phyloP scores from a whole-genome alignment of 2,797 vertebrate species.

The Eidolon dupreanum region DNA sequence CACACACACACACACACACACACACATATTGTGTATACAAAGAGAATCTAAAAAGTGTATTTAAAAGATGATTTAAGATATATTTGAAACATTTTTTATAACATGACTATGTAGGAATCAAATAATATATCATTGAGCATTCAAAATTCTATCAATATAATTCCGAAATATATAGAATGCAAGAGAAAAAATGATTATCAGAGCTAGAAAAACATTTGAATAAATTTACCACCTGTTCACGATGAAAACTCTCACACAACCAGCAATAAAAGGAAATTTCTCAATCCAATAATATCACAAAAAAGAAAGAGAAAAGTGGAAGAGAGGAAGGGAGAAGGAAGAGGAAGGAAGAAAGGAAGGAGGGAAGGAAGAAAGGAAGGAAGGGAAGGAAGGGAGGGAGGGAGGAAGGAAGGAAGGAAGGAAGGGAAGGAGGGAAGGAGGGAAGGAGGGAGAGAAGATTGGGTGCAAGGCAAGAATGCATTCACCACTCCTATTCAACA shows the following conservation, averaged over 20 bases:
- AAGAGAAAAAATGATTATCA: not conserved
- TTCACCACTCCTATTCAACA: not conserved
- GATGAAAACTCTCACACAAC: not conserved
- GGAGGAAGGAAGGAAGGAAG: not conserved
- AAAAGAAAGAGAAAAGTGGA: not conserved
- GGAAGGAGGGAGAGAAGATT: too few species aligned
- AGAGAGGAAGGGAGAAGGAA: too few species aligned
- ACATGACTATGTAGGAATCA: not conserved
- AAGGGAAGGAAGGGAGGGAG: not conserved
- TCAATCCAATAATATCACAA: not conserved
- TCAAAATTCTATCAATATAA: not conserved
- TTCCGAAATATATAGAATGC: not conserved
- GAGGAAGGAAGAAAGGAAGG: not conserved
- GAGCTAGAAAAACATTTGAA: not conserved
- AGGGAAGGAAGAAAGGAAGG: too few species aligned
- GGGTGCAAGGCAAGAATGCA: too few species aligned
- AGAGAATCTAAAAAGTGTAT: not conserved
- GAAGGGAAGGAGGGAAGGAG: too few species aligned
- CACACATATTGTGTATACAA: not conserved
- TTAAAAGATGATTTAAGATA: not conserved
- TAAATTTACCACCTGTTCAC: not conserved
- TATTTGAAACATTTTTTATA: not conserved
- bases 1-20: not conserved
- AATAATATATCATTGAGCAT: not conserved
- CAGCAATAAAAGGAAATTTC: not conserved